Percentiles rank a stretch among this genome's conserved stretches.
phyloP scores from a whole-genome alignment of 2,113 vertebrate genomes.

The Parus major region DNA sequence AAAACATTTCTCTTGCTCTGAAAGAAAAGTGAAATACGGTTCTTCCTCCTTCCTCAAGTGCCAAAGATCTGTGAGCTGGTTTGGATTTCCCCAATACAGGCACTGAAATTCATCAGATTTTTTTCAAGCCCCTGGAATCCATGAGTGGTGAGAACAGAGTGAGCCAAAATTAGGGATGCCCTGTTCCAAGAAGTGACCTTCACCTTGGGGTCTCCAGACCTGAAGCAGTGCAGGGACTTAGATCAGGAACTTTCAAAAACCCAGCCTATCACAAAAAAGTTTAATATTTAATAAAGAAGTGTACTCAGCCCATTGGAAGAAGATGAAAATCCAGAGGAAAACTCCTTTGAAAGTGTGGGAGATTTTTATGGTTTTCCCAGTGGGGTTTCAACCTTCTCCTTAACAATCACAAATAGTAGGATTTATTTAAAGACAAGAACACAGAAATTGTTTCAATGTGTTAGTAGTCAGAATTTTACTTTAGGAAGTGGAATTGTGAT shows the following conservation, averaged over 20 bases:
- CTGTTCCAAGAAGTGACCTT: neutral
- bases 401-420: neutral
- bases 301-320: neutral
- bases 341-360: neutral
- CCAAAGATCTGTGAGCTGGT: neutral
- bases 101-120: neutral
- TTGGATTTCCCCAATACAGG: neutral
- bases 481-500: neutral
- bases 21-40: neutral
- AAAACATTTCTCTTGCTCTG: neutral
- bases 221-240: neutral
- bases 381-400: neutral
- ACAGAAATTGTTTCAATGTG: neutral
- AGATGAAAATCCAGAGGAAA: neutral
- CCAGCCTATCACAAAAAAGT: neutral
- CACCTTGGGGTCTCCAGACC: neutral
- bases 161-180: neutral
- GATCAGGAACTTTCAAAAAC: neutral
- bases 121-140: neutral
- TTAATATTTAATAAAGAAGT: neutral
- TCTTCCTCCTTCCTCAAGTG: neutral
- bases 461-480: neutral
- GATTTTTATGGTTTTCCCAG: neutral
- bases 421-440: neutral
- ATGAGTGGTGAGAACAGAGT: rapidly evolving